A percentile compares a stretch with the other conserved stretches of the same genome.
Conservation (phyloP, 2,888 invertebrate species). For the Lasioglossum figueresi region DNA sequence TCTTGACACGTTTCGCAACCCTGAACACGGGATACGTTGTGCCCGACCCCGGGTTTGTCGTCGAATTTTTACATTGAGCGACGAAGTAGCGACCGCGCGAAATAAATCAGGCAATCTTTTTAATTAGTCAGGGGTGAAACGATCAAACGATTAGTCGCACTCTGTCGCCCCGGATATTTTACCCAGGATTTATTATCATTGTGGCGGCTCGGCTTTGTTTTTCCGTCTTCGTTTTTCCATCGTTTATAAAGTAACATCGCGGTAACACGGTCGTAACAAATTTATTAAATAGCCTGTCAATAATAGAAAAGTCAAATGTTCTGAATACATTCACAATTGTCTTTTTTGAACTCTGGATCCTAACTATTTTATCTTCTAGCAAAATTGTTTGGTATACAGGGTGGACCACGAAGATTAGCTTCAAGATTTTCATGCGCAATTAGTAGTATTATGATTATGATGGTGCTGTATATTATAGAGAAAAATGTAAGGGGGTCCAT, state of each 20-base stretch:
- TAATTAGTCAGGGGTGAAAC: conserved; percentile 38
- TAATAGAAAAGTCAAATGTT: too few relatives aligned
- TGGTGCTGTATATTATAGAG: too few relatives aligned
- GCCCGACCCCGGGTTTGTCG: background rate
- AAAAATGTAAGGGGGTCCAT: too few relatives aligned
- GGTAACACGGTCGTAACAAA: background rate
- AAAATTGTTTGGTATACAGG: too few relatives aligned
- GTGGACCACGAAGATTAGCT: too few relatives aligned
- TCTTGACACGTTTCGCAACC: background rate
- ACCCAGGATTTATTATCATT: conserved; percentile 29
- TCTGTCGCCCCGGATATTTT: background rate
- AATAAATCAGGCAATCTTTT: conserved; percentile 49
- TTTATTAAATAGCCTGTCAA: too few relatives aligned
- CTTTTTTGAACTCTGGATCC: too few relatives aligned
- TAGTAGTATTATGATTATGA: too few relatives aligned
- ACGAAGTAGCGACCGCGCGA: conserved; percentile 17
- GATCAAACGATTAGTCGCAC: conserved; percentile 40
- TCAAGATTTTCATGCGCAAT: too few relatives aligned
- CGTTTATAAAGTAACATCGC: background rate
- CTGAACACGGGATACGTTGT: background rate
- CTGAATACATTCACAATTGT: too few relatives aligned
- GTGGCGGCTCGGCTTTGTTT: background rate
- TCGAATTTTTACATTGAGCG: conserved; percentile 4
- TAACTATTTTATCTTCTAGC: too few relatives aligned
- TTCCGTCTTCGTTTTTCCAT: conserved; percentile 1